phyloP scores from a whole-genome alignment of 1,140 invertebrate species.

The Drosophila malerkotliana region DNA sequence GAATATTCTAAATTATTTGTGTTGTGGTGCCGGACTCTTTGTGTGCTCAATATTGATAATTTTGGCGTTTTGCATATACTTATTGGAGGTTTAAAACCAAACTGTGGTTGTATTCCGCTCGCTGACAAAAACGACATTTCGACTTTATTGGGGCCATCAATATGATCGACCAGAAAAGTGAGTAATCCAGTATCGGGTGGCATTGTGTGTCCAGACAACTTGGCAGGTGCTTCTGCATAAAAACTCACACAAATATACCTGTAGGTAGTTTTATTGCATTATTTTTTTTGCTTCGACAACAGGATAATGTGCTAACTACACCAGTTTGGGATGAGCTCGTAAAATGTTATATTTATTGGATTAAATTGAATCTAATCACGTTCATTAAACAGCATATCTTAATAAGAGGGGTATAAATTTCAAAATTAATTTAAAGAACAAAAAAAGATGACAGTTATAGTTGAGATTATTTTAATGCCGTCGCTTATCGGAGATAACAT shows the following conservation, averaged over 20 bases:
- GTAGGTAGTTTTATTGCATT: slow-evolving; percentile 20
- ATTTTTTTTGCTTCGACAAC: background rate
- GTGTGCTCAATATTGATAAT: slow-evolving; percentile 44
- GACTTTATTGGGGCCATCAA: slow-evolving; percentile 34
- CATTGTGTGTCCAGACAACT: slow-evolving; percentile 26
- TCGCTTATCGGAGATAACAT: background rate
- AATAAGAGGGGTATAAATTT: background rate
- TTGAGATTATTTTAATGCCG: slow-evolving; percentile 11
- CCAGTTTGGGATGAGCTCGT: slow-evolving; percentile 11
- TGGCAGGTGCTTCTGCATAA: slow-evolving; percentile 33
- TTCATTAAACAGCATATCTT: slow-evolving; percentile 6
- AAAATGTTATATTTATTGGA: slow-evolving; percentile 29
- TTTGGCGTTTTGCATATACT: slow-evolving; percentile 7
- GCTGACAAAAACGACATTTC: slow-evolving; percentile 7
- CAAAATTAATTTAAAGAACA: slow-evolving; percentile 13
- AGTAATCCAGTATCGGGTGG: slow-evolving; percentile 32
- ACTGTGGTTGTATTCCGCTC: slow-evolving; percentile 11
- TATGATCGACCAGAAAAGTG: slow-evolving; percentile 52
- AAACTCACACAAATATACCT: slow-evolving; percentile 9
- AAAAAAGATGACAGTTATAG: slow-evolving; percentile 35
- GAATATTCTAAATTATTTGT: slow-evolving; percentile 12
- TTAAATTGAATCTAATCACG: slow-evolving; percentile 18
- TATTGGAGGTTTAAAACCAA: slow-evolving; percentile 1
- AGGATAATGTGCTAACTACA: slow-evolving; percentile 22
- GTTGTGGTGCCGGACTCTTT: slow-evolving; percentile 5